Evolutionary conservation across 1,140 invertebrate genomes (phyloP), one percentile per base, ranked within the genome.

Genomic region (Drosophila paulistorum): DNA sequence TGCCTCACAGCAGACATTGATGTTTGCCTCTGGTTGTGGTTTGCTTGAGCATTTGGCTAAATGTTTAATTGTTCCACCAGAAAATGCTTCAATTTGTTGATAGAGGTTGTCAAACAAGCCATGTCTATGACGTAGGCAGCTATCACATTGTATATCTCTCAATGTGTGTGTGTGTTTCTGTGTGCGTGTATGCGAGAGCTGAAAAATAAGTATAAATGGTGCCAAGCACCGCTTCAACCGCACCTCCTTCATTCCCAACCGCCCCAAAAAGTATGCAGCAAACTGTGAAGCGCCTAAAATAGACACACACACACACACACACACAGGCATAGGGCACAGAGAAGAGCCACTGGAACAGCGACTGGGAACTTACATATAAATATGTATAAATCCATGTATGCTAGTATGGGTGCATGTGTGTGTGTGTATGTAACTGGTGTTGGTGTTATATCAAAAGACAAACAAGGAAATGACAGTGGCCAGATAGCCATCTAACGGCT

Each of bases 381-480:
- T 51, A 23, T 51, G n/a, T 51, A 51, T 51, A 17, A 10, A 51
- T 51, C 7, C 11, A 51, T 51, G 17, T 51, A 51, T 2, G 17
- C 20, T 51, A 14, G 3, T 30, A 14, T 51, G 42, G 5, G 42
- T 45, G 45, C 20, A 3, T 51, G 20, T 23, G 20, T 23, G 17
- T 23, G 45, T 51, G 20, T 20, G 17, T 51, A 51, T 51, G 51
- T 55, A 72, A 45, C 39, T 55, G 17, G 35, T 45, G 54, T 59
- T 69, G 39, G 48, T 75, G 48, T 76, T 76, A 66, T 69, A 74
- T 69, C 76, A 70, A 62, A 77, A 70, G 74, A 63, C 75, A 77
- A 77, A 78, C 75, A 79, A 78, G 67, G 70, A 83, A 77, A 74
- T 83, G 77, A 77, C 70, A 71, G 74, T 62, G 75, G 74, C 75